Conservation (phyloP, 2,888 invertebrate genomes). For the Bembecia ichneumoniformis region DNA sequence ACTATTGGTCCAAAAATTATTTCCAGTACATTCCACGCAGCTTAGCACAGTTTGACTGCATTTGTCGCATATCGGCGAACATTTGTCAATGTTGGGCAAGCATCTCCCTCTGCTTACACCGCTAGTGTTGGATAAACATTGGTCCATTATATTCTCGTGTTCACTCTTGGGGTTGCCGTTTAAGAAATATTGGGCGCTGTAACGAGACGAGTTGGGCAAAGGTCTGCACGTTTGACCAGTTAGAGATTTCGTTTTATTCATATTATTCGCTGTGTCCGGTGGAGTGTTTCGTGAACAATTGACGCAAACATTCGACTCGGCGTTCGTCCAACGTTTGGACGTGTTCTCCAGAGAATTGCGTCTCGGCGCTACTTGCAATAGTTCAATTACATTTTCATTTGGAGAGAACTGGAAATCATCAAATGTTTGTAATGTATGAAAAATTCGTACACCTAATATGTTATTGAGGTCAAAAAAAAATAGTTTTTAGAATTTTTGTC, state of each 20-base stretch:
- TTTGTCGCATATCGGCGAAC: constrained; percentile 2
- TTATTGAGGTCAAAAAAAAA: too few species aligned
- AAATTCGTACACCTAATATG: constrained; percentile 26
- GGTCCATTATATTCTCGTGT: neutral
- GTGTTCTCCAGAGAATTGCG: constrained; percentile 20
- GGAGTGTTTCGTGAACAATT: neutral
- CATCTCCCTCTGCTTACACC: neutral
- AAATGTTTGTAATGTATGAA: too few species aligned
- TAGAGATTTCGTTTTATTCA: neutral
- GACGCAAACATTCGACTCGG: neutral
- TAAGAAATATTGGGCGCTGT: too few species aligned
- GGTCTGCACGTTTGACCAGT: constrained; percentile 14
- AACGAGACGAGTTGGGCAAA: constrained; percentile 6
- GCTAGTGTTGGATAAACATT: constrained; percentile 3
- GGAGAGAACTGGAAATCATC: constrained; percentile 19
- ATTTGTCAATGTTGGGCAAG: constrained; percentile 3
- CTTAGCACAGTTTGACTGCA: constrained; percentile 4
- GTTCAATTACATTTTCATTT: constrained; percentile 31
- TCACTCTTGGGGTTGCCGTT: too few species aligned
- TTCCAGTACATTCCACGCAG: constrained; percentile 29
- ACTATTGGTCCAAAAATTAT: constrained; percentile 32
- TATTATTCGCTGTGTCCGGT: neutral
- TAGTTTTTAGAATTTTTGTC: too few species aligned
- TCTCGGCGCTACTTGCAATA: constrained; percentile 29
- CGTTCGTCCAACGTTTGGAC: neutral